Conservation (phyloP, 92 coral and sea anemone genomes). For the Epizoanthus rinbou region DNA sequence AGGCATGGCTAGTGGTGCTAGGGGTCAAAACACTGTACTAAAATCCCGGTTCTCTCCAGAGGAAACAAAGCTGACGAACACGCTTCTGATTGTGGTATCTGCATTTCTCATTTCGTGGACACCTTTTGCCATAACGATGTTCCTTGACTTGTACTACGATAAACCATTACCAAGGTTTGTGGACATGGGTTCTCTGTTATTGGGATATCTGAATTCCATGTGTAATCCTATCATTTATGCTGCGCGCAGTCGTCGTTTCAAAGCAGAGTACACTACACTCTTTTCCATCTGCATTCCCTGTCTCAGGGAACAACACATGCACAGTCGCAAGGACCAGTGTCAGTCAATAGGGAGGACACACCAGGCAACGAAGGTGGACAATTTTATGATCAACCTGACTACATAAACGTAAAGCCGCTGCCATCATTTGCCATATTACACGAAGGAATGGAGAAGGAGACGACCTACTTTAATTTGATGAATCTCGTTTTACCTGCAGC, state of each 20-base stretch:
- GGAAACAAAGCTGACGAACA: constrained; percentile 55
- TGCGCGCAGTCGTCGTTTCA: constrained; percentile 53
- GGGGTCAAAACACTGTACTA: neutral
- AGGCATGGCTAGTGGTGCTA: neutral
- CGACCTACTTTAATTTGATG: too few relatives aligned
- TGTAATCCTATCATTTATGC: constrained; percentile 68
- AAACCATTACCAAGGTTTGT: neutral
- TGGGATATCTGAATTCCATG: constrained; percentile 72
- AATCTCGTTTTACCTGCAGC: too few relatives aligned
- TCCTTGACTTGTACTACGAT: constrained; percentile 63
- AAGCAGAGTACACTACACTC: constrained; percentile 18
- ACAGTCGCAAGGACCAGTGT: too few relatives aligned
- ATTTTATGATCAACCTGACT: too few relatives aligned
- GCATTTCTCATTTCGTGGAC: constrained; percentile 87
- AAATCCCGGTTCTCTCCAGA: constrained; percentile 40
- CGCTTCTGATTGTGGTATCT: constrained; percentile 75
- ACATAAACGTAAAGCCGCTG: too few relatives aligned
- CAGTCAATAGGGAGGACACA: too few relatives aligned
- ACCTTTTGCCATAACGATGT: constrained; percentile 90
- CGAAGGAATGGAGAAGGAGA: too few relatives aligned
- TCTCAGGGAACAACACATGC: too few relatives aligned
- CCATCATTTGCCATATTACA: too few relatives aligned
- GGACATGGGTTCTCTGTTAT: constrained; percentile 62
- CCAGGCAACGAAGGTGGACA: too few relatives aligned
- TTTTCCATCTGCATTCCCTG: too few relatives aligned